Percentiles rank a stretch among this genome's conserved stretches.
Conservation (phyloP, 2,888 invertebrate genomes). For the Therioaphis trifolii region DNA sequence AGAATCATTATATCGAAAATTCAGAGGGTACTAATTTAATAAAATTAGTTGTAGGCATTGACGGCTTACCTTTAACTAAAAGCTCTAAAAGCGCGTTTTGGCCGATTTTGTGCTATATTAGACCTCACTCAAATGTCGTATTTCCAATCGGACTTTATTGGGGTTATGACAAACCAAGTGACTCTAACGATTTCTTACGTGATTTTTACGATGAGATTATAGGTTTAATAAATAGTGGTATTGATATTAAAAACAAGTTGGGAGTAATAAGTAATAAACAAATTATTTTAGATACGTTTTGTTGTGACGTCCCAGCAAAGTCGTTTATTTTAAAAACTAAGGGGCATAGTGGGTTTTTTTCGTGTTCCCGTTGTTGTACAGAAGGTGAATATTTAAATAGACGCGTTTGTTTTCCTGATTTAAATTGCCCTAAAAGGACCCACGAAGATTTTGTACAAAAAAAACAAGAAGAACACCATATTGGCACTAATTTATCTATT, state of each 20-base stretch:
- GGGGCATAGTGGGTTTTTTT: too few relatives aligned
- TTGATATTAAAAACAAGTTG: not conserved
- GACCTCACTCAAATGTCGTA: not conserved
- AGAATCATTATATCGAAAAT: not conserved
- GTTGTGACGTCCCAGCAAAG: too few relatives aligned
- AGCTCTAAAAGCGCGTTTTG: not conserved
- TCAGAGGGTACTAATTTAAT: not conserved
- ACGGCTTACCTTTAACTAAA: constrained; percentile 26
- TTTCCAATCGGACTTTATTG: too few relatives aligned
- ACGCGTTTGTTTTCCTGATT: too few relatives aligned
- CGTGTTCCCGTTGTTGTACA: too few relatives aligned
- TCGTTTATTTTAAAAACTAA: too few relatives aligned
- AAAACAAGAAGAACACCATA: too few relatives aligned
- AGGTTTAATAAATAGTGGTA: not conserved
- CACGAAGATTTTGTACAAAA: too few relatives aligned
- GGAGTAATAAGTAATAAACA: not conserved
- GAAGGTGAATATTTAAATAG: too few relatives aligned
- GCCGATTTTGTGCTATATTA: constrained; percentile 15
- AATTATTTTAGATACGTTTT: constrained; percentile 18
- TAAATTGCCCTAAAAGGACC: too few relatives aligned
- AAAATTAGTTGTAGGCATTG: constrained; percentile 6
- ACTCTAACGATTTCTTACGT: not conserved
- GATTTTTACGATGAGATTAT: constrained; percentile 15
- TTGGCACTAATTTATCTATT: too few relatives aligned
- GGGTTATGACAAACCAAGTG: constrained; percentile 19